These are phyloP conservation scores for Galaxias olidus DNA, from an alignment of 2,797 vertebrate genomes.

Conservation along the genomic window DNA sequence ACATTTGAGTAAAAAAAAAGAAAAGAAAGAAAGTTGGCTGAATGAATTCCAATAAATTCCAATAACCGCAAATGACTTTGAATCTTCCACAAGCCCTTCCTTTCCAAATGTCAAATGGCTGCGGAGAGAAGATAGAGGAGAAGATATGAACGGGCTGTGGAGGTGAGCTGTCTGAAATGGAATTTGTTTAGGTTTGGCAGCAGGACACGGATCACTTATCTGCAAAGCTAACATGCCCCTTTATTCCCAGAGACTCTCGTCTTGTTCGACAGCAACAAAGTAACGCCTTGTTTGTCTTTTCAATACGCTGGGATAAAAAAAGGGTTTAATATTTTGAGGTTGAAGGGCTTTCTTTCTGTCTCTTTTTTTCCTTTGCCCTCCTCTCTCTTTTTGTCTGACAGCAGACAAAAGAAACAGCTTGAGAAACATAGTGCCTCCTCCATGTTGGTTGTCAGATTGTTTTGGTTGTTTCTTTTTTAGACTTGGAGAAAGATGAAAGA, in stretches of 20 bases:
- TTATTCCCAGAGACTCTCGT: constrained; percentile 61
- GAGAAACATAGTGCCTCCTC: constrained; percentile 56
- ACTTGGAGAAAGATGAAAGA: constrained; percentile 63
- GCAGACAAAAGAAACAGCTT: constrained; percentile 79
- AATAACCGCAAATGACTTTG: constrained; percentile 50
- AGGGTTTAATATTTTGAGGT: constrained; percentile 42
- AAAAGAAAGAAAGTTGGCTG: too few relatives aligned
- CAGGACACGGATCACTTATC: constrained; percentile 74
- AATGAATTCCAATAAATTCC: constrained; percentile 61
- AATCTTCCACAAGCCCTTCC: constrained; percentile 50
- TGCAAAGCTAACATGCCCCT: constrained; percentile 74
- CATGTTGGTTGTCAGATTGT: constrained; percentile 54
- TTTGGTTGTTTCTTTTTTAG: constrained; percentile 65
- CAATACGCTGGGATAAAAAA: constrained; percentile 57
- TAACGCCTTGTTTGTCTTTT: constrained; percentile 70
- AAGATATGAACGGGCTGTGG: constrained; percentile 65
- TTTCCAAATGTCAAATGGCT: constrained; percentile 60
- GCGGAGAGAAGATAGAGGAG: constrained; percentile 66
- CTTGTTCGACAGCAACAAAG: constrained; percentile 64
- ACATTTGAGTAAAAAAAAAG: constrained; percentile 45
- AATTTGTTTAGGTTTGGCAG: constrained; percentile 82
- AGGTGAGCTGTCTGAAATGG: constrained; percentile 78
- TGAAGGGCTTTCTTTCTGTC: constrained; percentile 7
- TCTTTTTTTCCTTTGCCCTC: constrained; percentile 15
- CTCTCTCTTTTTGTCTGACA: constrained; percentile 53